Conservation (phyloP, 1,140 invertebrate species). For the Cyclina sinensis region DNA sequence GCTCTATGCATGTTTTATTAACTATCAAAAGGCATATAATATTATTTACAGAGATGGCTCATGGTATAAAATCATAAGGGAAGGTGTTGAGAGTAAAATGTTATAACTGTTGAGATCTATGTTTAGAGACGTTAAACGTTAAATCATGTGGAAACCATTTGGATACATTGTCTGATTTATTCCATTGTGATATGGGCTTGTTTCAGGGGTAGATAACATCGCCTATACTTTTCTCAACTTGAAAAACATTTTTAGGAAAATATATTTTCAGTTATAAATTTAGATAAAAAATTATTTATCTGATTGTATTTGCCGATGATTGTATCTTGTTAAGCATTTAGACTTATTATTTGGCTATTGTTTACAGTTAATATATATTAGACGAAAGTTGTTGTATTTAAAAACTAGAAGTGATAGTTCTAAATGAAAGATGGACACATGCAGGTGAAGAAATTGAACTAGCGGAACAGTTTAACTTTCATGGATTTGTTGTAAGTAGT, state of each 20-base stretch:
- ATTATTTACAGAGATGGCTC: not conserved
- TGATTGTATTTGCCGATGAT: not conserved
- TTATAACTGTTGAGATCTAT: not conserved
- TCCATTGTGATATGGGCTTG: too few species aligned
- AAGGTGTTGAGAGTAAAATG: not conserved
- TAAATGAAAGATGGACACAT: not conserved
- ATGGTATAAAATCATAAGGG: too few species aligned
- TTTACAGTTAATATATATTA: not conserved
- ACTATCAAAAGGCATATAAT: not conserved
- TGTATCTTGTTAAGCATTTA: not conserved
- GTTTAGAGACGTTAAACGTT: not conserved
- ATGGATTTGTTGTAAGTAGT: not conserved
- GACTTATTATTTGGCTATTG: not conserved
- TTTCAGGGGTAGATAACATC: not conserved
- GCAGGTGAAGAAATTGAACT: not conserved
- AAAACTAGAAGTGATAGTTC: too few species aligned
- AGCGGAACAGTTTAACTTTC: not conserved
- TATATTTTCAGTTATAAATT: not conserved
- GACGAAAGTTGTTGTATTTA: not conserved
- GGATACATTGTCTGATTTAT: not conserved
- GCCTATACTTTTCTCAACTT: not conserved
- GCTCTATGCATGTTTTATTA: not conserved
- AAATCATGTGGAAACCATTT: not conserved
- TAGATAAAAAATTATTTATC: not conserved
- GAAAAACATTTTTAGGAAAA: not conserved